Evolutionary conservation across 2,888 invertebrate genomes (phyloP).

Genomic region (Byasa hedistus): DNA sequence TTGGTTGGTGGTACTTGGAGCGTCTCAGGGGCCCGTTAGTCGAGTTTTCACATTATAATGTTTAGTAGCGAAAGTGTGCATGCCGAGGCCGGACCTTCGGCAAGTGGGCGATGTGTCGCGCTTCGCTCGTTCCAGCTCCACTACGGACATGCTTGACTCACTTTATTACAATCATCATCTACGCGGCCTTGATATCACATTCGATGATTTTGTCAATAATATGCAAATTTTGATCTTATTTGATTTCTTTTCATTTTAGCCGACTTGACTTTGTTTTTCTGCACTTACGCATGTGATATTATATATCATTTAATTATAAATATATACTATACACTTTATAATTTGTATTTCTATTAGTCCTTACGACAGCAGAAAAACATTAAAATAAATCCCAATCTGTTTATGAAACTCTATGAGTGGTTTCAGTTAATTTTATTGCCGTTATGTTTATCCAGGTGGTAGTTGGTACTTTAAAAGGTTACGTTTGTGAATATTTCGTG

Average conservation of each 20-base stretch:
- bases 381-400: background rate
- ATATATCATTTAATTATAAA: no score
- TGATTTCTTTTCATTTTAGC: conserved; percentile 33
- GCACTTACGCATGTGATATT: no score
- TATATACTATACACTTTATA: no score
- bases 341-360: no score
- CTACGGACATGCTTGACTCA: conserved; percentile 8
- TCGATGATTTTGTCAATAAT: conserved; percentile 18
- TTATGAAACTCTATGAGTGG: background rate
- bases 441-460: conserved; percentile 35
- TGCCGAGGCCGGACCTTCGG: conserved; percentile 34
- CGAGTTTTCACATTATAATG: conserved; percentile 30
- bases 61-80: conserved; percentile 63
- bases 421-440: conserved; percentile 2
- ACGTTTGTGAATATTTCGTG: conserved; percentile 58
- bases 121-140: conserved; percentile 53
- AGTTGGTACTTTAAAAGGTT: conserved; percentile 44
- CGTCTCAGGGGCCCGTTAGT: conserved; percentile 17
- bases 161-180: conserved; percentile 22
- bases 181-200: conserved; percentile 16
- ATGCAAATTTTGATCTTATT: conserved; percentile 19
- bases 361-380: no score
- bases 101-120: conserved; percentile 66
- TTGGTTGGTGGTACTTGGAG: conserved; percentile 5
- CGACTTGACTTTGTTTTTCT: background rate